Conservation (phyloP, 1,140 invertebrate genomes). For the Aphelenchoides fujianensis region DNA sequence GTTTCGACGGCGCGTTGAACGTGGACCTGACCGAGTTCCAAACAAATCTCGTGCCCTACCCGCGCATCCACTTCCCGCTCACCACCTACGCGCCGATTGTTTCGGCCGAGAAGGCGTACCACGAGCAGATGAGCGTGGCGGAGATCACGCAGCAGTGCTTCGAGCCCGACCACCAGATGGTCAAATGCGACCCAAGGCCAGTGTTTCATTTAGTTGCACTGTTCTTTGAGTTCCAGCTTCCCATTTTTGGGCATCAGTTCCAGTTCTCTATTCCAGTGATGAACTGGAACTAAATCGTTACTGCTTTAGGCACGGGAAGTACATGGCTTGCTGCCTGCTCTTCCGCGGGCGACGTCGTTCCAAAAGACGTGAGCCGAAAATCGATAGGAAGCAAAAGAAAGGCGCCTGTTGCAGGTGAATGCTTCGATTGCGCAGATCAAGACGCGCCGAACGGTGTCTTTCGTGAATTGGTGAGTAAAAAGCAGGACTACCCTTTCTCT, state of each 20-base stretch:
- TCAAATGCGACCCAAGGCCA: constrained; percentile 56
- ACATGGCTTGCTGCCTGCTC: constrained; percentile 60
- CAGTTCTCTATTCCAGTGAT: no score
- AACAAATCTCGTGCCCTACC: constrained; percentile 80
- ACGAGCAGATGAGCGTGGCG: constrained; percentile 63
- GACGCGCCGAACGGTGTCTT: constrained; percentile 65
- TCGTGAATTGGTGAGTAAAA: constrained; percentile 67
- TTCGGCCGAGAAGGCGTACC: constrained; percentile 78
- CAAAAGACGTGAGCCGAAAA: constrained; percentile 55
- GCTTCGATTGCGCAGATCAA: constrained; percentile 68
- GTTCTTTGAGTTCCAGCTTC: no score
- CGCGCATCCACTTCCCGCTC: constrained; percentile 70
- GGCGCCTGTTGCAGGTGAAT: constrained; percentile 56
- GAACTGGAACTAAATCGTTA: constrained; percentile 13
- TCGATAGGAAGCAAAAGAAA: constrained; percentile 57
- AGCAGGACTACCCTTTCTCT: no score
- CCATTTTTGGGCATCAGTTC: background rate
- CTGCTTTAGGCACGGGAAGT: constrained; percentile 40
- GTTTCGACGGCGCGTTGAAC: constrained; percentile 83
- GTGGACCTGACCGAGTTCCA: constrained; percentile 85
- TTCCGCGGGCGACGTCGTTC: constrained; percentile 34
- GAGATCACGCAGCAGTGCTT: constrained; percentile 61
- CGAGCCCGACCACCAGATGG: constrained; percentile 59
- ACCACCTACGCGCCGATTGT: constrained; percentile 69
- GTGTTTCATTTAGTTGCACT: constrained; percentile 4